Evolutionary conservation across 2,888 invertebrate species (phyloP), one percentile per base, ranked within the genome.

Genomic region (Parnassius mnemosyne): DNA sequence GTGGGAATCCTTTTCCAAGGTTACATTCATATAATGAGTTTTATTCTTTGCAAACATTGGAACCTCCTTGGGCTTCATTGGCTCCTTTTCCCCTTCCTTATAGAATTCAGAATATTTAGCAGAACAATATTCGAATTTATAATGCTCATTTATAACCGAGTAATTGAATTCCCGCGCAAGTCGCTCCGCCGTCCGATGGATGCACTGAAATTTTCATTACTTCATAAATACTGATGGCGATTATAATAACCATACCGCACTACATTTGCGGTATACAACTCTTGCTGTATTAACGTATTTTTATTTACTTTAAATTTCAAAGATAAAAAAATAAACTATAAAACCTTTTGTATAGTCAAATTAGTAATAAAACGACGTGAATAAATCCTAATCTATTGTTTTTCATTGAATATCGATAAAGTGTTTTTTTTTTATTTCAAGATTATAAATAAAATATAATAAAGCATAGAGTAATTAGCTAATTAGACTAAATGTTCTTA

Each of bases 151-250:
- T 9, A 69, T 72, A 59, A 66, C 66, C 2, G 77, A 73, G 65
- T 84, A 81, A 57, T 93, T 92, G 73, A 94, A 95, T 47, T 92
- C 85, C 73, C 94, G 93, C 2, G 96, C 94, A 46, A 93, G 86
- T 11, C 89, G 79, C 86, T 97, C 96, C 0, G 97, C 97, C 62
- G 92, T 93, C 68, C 94, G 93, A 74, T 95, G 94, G 67, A 97
- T 96, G 75, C 97, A 96, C 93, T 95, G 89, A 46, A 91, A 89
- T 57, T 54, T 51, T 59, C 7, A 59, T 59, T 34, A 43, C 49
- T 3, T 20, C 44, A 13, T 59, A 3, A 54, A 58, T 53, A 53
- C 5, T 11, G n/a, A 46, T 12, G 11, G 46, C 3, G n/a, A 12
- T 46, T 46, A 11, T 43, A 10, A 43, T 43, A 11, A 25, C 25